phyloP scores from a whole-genome alignment of 2,797 vertebrate species.

The Thunnus albacares region DNA sequence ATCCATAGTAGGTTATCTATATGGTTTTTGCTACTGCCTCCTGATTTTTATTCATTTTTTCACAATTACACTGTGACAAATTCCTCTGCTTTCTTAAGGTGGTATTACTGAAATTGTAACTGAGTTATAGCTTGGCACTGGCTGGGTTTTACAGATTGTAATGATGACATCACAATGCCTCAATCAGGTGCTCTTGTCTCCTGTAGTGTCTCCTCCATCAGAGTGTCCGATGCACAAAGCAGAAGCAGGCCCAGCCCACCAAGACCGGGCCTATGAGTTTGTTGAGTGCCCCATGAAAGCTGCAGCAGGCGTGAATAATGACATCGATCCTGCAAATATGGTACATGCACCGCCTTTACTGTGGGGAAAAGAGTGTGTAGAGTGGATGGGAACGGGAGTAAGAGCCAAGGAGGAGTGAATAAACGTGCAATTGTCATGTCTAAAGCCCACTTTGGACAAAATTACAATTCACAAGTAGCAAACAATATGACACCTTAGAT shows the following conservation, averaged over 20 bases:
- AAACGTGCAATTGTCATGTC: neutral
- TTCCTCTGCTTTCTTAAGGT: too few species aligned
- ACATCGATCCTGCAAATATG: constrained; percentile 95
- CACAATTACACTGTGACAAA: neutral
- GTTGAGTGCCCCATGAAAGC: constrained; percentile 91
- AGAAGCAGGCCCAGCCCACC: constrained; percentile 87
- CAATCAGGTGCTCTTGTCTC: neutral
- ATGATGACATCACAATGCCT: neutral
- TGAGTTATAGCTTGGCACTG: too few species aligned
- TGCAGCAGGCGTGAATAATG: constrained; percentile 67
- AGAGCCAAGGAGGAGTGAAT: too few species aligned
- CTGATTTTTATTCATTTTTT: neutral
- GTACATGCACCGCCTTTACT: constrained; percentile 73
- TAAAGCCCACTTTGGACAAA: neutral
- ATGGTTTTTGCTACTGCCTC: neutral
- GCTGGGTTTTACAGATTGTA: neutral
- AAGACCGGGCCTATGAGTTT: constrained; percentile 93
- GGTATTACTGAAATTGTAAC: too few species aligned
- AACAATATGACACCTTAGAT: neutral
- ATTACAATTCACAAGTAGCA: neutral
- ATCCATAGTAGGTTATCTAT: neutral
- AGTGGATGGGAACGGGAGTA: neutral
- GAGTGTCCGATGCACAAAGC: constrained; percentile 71
- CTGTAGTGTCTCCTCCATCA: constrained; percentile 48
- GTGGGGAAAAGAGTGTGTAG: neutral